These are phyloP conservation scores for Cataglyphis hispanica DNA, from an alignment of 1,140 invertebrate genomes.

Conservation along the genomic window DNA sequence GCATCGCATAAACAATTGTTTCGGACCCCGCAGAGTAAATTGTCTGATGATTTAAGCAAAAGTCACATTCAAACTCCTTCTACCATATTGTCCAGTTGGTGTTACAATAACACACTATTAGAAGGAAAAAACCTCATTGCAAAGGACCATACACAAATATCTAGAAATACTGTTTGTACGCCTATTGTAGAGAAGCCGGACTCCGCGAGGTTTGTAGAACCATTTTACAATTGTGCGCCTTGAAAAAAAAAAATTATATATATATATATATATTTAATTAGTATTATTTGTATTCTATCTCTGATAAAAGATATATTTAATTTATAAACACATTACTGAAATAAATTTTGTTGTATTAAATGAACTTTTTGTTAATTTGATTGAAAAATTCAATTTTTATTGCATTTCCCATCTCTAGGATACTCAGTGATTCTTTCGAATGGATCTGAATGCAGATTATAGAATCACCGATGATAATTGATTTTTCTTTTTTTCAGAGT, in stretches of 20 bases:
- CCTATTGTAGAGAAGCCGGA: slow-evolving; percentile 69
- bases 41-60: slow-evolving; percentile 56
- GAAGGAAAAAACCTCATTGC: slow-evolving; percentile 61
- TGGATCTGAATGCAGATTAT: background rate
- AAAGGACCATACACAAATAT: slow-evolving; percentile 68
- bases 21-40: slow-evolving; percentile 80
- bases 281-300: background rate
- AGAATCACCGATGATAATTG: background rate
- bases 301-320: background rate
- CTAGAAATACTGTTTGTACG: slow-evolving; percentile 68
- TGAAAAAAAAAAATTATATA: background rate
- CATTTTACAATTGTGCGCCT: background rate
- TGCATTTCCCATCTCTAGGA: background rate
- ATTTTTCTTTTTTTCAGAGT: slow-evolving; percentile 42
- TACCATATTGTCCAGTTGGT: slow-evolving; percentile 77
- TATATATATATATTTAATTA: slow-evolving; percentile 9
- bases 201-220: slow-evolving; percentile 71
- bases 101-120: slow-evolving; percentile 73
- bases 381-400: background rate
- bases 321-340: background rate
- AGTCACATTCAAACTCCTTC: slow-evolving; percentile 77
- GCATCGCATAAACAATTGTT: slow-evolving; percentile 81
- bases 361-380: background rate
- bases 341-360: background rate
- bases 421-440: background rate